Conservation (phyloP, 2,888 invertebrate species). For the Oxystoma pomonae region DNA sequence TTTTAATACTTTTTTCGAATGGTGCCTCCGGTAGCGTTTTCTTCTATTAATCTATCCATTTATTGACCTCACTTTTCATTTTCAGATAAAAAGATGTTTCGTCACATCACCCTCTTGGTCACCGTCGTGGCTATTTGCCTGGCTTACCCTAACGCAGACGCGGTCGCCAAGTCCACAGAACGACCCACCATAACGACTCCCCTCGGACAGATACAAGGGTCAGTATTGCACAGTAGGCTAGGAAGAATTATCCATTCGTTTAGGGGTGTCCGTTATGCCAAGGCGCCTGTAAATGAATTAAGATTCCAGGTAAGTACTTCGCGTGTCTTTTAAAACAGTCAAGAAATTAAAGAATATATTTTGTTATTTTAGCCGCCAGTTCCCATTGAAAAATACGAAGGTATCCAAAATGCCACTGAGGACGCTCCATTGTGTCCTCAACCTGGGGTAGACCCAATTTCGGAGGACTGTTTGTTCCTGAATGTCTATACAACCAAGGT, state of each 20-base stretch:
- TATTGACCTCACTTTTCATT: too few species aligned
- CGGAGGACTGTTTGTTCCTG: constrained; percentile 62
- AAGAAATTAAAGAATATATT: too few species aligned
- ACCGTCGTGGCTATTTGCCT: constrained; percentile 17
- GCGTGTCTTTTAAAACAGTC: too few species aligned
- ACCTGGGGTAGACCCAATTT: constrained; percentile 39
- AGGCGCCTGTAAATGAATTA: constrained; percentile 39
- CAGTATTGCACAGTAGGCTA: constrained; percentile 32
- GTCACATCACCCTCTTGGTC: constrained; percentile 8
- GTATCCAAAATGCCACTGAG: constrained; percentile 39
- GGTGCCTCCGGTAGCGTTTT: too few species aligned
- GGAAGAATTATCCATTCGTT: constrained; percentile 37
- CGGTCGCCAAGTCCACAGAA: constrained; percentile 18
- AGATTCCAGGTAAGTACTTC: constrained; percentile 46
- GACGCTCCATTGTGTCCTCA: constrained; percentile 45
- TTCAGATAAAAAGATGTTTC: constrained; percentile 18
- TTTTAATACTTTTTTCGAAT: too few species aligned
- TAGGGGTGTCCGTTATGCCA: constrained; percentile 37
- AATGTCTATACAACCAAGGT: constrained; percentile 58
- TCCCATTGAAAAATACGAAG: constrained; percentile 41
- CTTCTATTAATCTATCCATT: too few species aligned
- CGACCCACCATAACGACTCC: constrained; percentile 29
- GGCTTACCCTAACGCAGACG: constrained; percentile 27
- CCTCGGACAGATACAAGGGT: constrained; percentile 35
- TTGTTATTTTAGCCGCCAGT: constrained; percentile 38